Conservation (phyloP, 2,797 vertebrate species). For the Antennarius maculatus region DNA sequence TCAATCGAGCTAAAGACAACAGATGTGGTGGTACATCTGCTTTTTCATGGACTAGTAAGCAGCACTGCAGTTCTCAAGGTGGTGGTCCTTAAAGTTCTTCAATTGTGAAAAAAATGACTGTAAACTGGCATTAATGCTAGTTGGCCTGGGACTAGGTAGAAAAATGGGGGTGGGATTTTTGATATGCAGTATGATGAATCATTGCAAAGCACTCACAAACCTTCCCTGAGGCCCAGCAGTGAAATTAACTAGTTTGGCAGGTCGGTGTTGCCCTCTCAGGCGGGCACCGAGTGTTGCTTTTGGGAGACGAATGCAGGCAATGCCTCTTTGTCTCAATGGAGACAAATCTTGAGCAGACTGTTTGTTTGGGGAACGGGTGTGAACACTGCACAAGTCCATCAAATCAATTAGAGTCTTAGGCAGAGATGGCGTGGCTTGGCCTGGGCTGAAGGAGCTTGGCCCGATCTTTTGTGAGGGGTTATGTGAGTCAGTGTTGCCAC, state of each 20-base stretch:
- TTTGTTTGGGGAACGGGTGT: conserved; percentile 72
- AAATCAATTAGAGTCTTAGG: conserved; percentile 70
- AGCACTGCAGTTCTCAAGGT: background rate
- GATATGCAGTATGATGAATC: conserved; percentile 29
- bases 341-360: conserved; percentile 49
- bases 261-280: conserved; percentile 27
- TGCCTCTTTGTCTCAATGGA: conserved; percentile 57
- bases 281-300: conserved; percentile 7
- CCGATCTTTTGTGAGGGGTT: conserved; percentile 61
- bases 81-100: background rate
- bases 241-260: conserved; percentile 66
- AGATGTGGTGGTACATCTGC: conserved; percentile 16
- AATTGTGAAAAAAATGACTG: background rate
- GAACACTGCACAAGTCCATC: conserved; percentile 65
- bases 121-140: conserved; percentile 46
- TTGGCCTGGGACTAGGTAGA: conserved; percentile 43
- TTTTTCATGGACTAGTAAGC: conserved; percentile 18
- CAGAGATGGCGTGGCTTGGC: conserved; percentile 63
- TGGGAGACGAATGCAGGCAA: conserved; percentile 13
- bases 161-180: conserved; percentile 12
- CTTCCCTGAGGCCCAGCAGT: conserved; percentile 55
- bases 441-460: conserved; percentile 63
- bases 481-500: conserved; percentile 67
- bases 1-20: conserved; percentile 10
- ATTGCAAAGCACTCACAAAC: conserved; percentile 26